Conservation (phyloP, 2,888 invertebrate species). For the Tetramorium bicarinatum region DNA sequence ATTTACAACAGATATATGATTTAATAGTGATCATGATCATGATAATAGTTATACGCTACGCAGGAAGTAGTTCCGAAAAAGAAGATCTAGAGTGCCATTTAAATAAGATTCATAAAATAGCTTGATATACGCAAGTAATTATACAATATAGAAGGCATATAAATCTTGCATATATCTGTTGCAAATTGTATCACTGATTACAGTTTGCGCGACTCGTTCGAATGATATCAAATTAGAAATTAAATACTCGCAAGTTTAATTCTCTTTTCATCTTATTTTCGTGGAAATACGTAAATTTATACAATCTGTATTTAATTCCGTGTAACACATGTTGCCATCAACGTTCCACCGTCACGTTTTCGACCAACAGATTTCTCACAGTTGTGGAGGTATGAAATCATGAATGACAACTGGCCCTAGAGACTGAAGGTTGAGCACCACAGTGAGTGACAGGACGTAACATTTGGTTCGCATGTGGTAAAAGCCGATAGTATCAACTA, state of each 20-base stretch:
- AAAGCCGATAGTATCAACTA: conserved; percentile 10
- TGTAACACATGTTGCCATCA: conserved; percentile 7
- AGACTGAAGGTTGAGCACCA: conserved; percentile 30
- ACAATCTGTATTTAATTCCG: neutral
- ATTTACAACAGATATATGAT: conserved; percentile 17
- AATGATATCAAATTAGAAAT: neutral
- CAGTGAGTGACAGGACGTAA: conserved; percentile 49
- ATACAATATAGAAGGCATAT: neutral
- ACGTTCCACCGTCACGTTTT: conserved; percentile 10
- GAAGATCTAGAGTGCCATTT: neutral
- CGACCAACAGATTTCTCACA: conserved; percentile 6
- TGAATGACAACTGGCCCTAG: conserved; percentile 41
- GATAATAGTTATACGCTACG: neutral
- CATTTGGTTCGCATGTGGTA: conserved; percentile 74
- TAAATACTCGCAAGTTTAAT: neutral
- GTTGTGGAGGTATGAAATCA: conserved; percentile 7
- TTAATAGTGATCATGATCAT: neutral
- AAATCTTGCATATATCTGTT: neutral
- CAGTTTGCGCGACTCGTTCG: neutral
- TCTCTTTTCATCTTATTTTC: conserved; percentile 3
- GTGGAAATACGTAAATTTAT: neutral
- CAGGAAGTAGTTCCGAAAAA: conserved; percentile 4
- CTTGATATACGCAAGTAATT: neutral
- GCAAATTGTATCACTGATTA: neutral
- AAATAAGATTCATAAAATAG: neutral